A percentile compares a stretch with the other conserved stretches of the same genome.
These are phyloP conservation scores for Lasioglossum albipes DNA, from an alignment of 1,140 invertebrate genomes.

Conservation along the genomic window DNA sequence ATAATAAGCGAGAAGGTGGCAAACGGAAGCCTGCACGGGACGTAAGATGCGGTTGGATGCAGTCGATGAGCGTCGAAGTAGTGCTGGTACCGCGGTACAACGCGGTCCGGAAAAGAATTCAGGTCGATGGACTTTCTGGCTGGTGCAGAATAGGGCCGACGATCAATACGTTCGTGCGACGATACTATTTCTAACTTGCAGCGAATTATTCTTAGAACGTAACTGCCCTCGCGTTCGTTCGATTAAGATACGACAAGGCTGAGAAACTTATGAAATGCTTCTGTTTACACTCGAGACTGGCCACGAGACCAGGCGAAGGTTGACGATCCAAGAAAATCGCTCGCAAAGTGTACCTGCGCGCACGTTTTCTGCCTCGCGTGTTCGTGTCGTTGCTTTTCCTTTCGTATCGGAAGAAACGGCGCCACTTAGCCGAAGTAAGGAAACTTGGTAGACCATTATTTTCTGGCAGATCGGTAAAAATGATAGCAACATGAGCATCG, in stretches of 20 bases:
- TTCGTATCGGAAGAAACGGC: not conserved
- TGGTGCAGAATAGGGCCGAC: conserved; percentile 52
- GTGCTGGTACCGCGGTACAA: conserved; percentile 13
- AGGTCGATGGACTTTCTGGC: conserved; percentile 67
- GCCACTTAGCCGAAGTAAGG: too few species aligned
- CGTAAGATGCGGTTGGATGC: not conserved
- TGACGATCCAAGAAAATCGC: not conserved
- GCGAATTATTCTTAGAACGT: conserved; percentile 54
- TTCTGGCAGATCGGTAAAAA: too few species aligned
- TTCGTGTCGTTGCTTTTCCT: not conserved
- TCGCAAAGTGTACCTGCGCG: too few species aligned
- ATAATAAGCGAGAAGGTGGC: not conserved
- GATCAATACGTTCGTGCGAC: conserved; percentile 57
- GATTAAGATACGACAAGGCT: conserved; percentile 20
- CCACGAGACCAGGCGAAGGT: not conserved
- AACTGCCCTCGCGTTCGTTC: conserved; percentile 21
- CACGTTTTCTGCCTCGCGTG: too few species aligned
- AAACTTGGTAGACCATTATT: not conserved
- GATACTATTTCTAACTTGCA: conserved; percentile 57
- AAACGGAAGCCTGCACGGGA: not conserved
- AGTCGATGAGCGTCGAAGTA: not conserved
- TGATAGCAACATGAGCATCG: too few species aligned
- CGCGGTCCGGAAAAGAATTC: conserved; percentile 58
- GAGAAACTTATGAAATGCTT: conserved; percentile 14
- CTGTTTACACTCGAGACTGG: not conserved